Conservation (phyloP, 2,797 vertebrate species). For the Scolopax rusticola region DNA sequence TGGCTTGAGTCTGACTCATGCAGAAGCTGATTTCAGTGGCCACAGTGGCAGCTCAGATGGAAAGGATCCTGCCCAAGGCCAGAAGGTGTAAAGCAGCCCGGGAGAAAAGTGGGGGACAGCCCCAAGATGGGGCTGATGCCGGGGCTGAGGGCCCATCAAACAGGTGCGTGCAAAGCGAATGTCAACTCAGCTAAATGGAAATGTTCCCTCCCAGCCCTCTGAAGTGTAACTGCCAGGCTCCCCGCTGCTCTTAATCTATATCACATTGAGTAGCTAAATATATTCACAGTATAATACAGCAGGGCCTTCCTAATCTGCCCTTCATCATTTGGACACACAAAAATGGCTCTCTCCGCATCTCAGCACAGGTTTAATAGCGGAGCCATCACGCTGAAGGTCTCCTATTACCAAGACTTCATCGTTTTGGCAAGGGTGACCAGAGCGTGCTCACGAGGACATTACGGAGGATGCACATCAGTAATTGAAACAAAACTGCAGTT, state of each 20-base stretch:
- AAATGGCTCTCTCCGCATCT: background rate
- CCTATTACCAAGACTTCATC: background rate
- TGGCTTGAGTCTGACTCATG: fast-evolving
- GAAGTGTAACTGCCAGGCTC: slow-evolving; percentile 43
- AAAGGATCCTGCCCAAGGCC: background rate
- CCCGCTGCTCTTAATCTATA: slow-evolving; percentile 31
- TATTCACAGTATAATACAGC: slow-evolving; percentile 32
- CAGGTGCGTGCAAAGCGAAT: slow-evolving; percentile 17
- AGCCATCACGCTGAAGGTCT: background rate
- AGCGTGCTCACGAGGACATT: background rate
- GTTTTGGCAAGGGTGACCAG: background rate
- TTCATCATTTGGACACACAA: slow-evolving; percentile 16
- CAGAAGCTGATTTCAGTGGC: background rate
- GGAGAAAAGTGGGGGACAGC: background rate
- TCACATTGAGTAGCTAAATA: slow-evolving; percentile 51
- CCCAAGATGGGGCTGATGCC: fast-evolving
- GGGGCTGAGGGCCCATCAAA: background rate
- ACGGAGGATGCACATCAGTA: background rate
- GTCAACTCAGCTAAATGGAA: background rate
- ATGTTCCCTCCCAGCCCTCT: slow-evolving; percentile 5
- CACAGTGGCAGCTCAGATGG: background rate
- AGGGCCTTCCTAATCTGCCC: slow-evolving; percentile 42
- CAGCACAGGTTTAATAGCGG: background rate
- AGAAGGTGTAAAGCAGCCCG: background rate
- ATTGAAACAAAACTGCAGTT: slow-evolving; percentile 32